phyloP scores from a whole-genome alignment of 92 coral and sea anemone species.

The Epizoanthus ramosus region DNA sequence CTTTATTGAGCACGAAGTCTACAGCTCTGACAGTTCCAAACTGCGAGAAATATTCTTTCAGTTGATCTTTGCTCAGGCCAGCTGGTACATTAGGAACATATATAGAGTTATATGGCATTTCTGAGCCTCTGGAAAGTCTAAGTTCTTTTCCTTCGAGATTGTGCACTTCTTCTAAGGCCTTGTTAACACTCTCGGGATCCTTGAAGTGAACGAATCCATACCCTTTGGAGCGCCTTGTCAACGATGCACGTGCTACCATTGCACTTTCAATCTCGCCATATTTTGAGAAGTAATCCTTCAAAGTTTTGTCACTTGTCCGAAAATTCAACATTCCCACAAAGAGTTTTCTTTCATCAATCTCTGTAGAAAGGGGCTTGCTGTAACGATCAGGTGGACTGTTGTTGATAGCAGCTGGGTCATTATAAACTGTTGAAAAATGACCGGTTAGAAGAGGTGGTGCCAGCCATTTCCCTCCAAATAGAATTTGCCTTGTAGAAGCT shows the following conservation, averaged over 20 bases:
- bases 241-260: slow-evolving; percentile 47
- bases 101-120: slow-evolving; percentile 49
- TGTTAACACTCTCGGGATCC: slow-evolving; percentile 40
- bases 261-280: slow-evolving; percentile 66
- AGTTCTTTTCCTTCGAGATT: slow-evolving; percentile 42
- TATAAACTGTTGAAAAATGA: background rate
- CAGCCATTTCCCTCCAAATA: background rate
- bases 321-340: slow-evolving; percentile 61
- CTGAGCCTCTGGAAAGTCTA: slow-evolving; percentile 43
- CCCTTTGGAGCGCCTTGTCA: slow-evolving; percentile 56
- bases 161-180: slow-evolving; percentile 54
- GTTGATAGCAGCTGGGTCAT: background rate
- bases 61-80: slow-evolving; percentile 43
- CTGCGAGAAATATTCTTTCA: slow-evolving; percentile 49
- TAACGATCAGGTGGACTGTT: background rate
- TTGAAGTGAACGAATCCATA: slow-evolving; percentile 68
- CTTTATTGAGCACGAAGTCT: slow-evolving; percentile 48
- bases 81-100: slow-evolving; percentile 59
- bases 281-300: slow-evolving; percentile 52
- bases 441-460: too few relatives aligned
- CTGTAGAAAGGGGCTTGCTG: slow-evolving; percentile 9
- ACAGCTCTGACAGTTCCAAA: slow-evolving; percentile 61
- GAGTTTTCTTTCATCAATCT: slow-evolving; percentile 50
- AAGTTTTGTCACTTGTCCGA: slow-evolving; percentile 53
- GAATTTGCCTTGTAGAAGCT: background rate